phyloP scores from a whole-genome alignment of 2,113 vertebrate species.

The Ailurus styani region DNA sequence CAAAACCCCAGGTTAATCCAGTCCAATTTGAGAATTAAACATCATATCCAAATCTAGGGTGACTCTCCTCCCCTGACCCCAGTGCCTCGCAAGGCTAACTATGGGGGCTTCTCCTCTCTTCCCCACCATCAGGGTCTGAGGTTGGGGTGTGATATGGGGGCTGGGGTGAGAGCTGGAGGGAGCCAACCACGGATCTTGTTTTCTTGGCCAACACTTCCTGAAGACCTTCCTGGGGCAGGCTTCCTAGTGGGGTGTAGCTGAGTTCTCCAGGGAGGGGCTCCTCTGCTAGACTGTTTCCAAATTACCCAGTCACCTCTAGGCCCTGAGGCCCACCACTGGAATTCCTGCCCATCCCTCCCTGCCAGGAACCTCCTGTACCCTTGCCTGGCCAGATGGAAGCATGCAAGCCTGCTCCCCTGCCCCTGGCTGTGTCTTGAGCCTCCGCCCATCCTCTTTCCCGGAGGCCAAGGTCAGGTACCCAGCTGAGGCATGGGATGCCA shows the following conservation, averaged over 20 bases:
- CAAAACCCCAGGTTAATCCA: neutral
- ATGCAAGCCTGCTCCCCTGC: rapidly evolving
- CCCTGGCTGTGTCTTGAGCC: neutral
- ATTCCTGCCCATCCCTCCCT: neutral
- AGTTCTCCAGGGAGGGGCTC: neutral
- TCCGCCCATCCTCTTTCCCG: neutral
- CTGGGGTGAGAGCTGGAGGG: neutral
- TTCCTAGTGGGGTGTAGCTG: neutral
- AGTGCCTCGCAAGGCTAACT: neutral
- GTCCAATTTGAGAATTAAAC: neutral
- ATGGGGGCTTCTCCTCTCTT: neutral
- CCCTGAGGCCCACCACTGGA: neutral
- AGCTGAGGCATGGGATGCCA: neutral
- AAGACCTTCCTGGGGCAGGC: neutral
- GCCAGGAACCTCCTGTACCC: neutral
- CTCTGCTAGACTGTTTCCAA: neutral
- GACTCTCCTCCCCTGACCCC: neutral
- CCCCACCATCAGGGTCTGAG: too few species aligned
- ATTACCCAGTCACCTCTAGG: neutral
- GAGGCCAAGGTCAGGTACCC: neutral
- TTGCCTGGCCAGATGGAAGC: neutral
- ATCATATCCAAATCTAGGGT: neutral
- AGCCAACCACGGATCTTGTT: neutral
- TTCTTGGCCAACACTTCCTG: neutral
- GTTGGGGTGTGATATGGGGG: neutral